Evolutionary conservation across 2,888 invertebrate genomes (phyloP).

Genomic region (Gymnoscelis rufifasciata): DNA sequence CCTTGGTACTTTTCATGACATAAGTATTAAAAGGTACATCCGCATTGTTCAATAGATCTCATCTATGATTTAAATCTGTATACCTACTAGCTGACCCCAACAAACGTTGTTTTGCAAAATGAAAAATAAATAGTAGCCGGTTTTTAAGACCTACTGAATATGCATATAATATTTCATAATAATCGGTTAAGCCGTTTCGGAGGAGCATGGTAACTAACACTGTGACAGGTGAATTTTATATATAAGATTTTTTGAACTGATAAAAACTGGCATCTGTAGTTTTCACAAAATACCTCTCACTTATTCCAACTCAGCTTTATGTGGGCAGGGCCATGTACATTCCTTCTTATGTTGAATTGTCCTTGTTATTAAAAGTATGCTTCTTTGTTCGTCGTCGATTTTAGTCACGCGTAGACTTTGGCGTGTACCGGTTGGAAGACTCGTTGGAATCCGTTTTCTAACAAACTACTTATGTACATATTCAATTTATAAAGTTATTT

Average conservation of each 20-base stretch:
- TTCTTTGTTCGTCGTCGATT: slow-evolving; percentile 47
- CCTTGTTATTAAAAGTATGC: slow-evolving; percentile 45
- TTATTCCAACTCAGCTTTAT: background rate
- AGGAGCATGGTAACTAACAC: too few species aligned
- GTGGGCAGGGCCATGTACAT: background rate
- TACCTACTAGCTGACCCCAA: too few species aligned
- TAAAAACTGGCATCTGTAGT: too few species aligned
- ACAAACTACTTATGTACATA: background rate
- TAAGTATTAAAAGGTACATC: background rate
- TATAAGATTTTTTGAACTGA: too few species aligned
- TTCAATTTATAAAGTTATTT: background rate
- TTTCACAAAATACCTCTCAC: background rate
- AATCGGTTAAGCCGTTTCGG: too few species aligned
- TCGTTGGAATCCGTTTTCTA: slow-evolving; percentile 24
- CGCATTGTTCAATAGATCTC: background rate
- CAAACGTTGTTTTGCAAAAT: too few species aligned
- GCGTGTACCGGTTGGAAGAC: slow-evolving; percentile 54
- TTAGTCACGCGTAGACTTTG: slow-evolving; percentile 67
- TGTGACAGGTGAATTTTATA: too few species aligned
- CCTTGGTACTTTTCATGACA: background rate
- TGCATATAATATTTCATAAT: too few species aligned
- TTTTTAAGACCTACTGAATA: too few species aligned
- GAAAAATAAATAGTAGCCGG: too few species aligned
- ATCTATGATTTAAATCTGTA: background rate
- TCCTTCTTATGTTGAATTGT: slow-evolving; percentile 24